Base-by-base conservation (phyloP, 2,113 vertebrate genomes). In the Phasianus colchicus region DNA sequence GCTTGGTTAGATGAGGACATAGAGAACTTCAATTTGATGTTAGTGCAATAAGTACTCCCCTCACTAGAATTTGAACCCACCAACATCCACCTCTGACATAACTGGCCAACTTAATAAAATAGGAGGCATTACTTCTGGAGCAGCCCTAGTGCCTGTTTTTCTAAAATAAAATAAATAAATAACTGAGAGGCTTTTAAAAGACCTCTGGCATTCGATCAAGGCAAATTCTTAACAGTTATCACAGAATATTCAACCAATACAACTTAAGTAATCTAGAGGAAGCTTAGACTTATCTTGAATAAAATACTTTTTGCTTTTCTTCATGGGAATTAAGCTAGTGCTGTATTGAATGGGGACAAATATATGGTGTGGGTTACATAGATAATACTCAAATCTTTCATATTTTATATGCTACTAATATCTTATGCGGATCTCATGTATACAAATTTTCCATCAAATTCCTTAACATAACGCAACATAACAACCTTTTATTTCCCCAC, bases 271-370 rank as follows among this genome's bases (percentile, higher is more conserved):
- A 87, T 63, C 42, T 80, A 34, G 13, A 13, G 30, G 63, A 45
- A 87, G 22, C 11, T 76, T 83, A 45, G 75, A 29, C 45, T 87
- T 18, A 48, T 89, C 77, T 87, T 73, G 47, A 73, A 54, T 75
- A 57, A 91, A 92, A 80, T 57, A 69, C 22, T 91, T 43, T 84
- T 84, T 89, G 58, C 71, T 80, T 76, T 64, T 79, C 78, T 82
- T 92, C 16, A 70, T 65, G 63, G 81, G 71, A 91, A 73, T 66
- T 82, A 84, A 89, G n/a, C 27, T 43, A 82, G 40, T 43, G 34
- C 17, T 79, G 20, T 69, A 24, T 55, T 82, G 78, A 77, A 83
- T 77, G 54, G 25, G 18, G 32, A 48, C 34, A 90, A 90, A 88
- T 27, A 52, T 52, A 40, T n/a, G 30, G 50, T 64, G 34, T 61